Evolutionary conservation across 2,888 invertebrate species (phyloP).

Genomic region (Altica lythri): DNA sequence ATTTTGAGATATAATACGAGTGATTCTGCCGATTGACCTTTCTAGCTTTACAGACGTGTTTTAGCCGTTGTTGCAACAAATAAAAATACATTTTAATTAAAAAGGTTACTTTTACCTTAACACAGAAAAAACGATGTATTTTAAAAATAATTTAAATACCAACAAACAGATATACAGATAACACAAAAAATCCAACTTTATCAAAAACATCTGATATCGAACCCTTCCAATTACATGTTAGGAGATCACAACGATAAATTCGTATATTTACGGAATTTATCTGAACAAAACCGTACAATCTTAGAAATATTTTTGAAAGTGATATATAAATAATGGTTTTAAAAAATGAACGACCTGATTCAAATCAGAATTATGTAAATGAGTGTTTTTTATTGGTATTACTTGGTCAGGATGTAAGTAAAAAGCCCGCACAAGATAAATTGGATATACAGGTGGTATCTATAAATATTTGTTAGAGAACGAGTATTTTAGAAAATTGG

Average conservation of each 20-base stretch:
- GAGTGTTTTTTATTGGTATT: conserved; percentile 16
- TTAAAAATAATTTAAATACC: no score
- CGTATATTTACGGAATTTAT: conserved; percentile 6
- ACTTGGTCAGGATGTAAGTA: not conserved
- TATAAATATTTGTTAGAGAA: conserved; percentile 14
- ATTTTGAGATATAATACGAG: no score
- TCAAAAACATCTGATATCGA: not conserved
- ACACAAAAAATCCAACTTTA: no score
- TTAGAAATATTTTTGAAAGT: conserved; percentile 9
- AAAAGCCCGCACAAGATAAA: conserved; percentile 27
- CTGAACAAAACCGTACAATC: not conserved
- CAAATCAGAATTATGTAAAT: conserved; percentile 33
- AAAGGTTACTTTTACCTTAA: no score
- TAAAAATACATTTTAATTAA: no score
- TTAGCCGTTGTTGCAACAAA: no score
- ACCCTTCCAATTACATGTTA: not conserved
- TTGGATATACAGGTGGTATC: conserved; percentile 26
- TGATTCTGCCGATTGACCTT: no score
- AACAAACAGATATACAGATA: no score
- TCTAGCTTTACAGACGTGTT: no score
- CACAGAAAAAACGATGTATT: no score
- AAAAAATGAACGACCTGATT: conserved; percentile 22
- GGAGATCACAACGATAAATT: not conserved
- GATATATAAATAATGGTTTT: conserved; percentile 24
- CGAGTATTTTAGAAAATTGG: conserved; percentile 20